Percentiles rank a stretch among this genome's conserved stretches.
These are phyloP conservation scores for Protonibea diacanthus DNA, from an alignment of 2,797 vertebrate species.

Conservation along the genomic window DNA sequence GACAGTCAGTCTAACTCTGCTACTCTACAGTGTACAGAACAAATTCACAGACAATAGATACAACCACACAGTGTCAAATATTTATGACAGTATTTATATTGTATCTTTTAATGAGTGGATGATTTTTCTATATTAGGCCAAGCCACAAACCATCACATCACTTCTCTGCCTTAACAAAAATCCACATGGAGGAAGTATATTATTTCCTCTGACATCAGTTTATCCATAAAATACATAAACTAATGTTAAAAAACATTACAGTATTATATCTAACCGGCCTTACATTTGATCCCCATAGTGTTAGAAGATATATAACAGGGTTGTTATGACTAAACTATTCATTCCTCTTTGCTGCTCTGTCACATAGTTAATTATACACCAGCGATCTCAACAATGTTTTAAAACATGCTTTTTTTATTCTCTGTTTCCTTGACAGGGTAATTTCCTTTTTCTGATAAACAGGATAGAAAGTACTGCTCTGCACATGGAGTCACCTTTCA, in stretches of 20 bases:
- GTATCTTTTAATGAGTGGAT: background rate
- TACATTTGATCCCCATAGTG: background rate
- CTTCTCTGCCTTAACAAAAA: background rate
- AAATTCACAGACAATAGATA: background rate
- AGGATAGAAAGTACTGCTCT: constrained; percentile 40
- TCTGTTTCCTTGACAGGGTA: constrained; percentile 29
- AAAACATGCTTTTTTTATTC: constrained; percentile 7
- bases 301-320: background rate
- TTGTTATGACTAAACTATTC: background rate
- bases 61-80: background rate
- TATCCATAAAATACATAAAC: constrained; percentile 3
- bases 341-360: constrained; percentile 9
- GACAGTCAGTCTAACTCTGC: background rate
- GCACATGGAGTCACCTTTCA: constrained; percentile 32
- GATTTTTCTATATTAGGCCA: background rate
- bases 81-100: background rate
- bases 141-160: background rate
- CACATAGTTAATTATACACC: background rate
- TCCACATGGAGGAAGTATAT: background rate
- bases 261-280: background rate
- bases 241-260: background rate
- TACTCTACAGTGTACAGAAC: background rate
- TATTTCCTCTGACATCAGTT: background rate
- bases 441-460: constrained; percentile 63
- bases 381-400: constrained; percentile 22